phyloP scores from a whole-genome alignment of 2,888 invertebrate species.

The Diplazon laetatorius region DNA sequence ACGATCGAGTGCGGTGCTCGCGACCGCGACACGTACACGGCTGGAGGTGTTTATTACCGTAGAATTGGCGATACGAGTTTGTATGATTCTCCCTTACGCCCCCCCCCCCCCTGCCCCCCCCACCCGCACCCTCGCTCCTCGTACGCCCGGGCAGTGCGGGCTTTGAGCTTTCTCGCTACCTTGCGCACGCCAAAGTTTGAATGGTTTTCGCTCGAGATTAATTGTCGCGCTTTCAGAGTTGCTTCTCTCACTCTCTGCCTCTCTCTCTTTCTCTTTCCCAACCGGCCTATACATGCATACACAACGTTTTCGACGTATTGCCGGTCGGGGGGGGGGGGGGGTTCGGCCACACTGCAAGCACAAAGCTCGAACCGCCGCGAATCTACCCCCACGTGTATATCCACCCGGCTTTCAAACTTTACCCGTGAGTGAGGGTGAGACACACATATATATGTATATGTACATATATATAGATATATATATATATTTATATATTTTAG shows the following conservation, averaged over 20 bases:
- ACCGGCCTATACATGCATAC: conserved; percentile 14
- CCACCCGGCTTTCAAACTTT: conserved; percentile 26
- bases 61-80: conserved; percentile 62
- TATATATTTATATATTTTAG: too few relatives aligned
- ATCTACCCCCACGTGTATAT: conserved; percentile 13
- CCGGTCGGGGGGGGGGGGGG: too few relatives aligned
- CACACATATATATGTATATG: too few relatives aligned
- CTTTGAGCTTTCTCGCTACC: conserved; percentile 20
- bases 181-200: conserved; percentile 60
- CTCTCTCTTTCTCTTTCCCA: conserved; percentile 14
- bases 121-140: too few relatives aligned
- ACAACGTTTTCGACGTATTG: conserved; percentile 51
- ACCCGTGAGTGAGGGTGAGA: neutral
- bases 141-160: neutral
- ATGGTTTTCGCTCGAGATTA: conserved; percentile 63
- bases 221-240: conserved; percentile 62
- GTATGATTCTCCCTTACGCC: conserved; percentile 49
- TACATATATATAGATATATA: too few relatives aligned
- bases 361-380: conserved; percentile 8
- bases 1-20: conserved; percentile 23
- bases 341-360: conserved; percentile 10
- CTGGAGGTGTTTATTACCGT: conserved; percentile 58
- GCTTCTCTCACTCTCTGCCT: too few relatives aligned
- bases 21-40: conserved; percentile 6
- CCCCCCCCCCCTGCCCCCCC: too few relatives aligned